Conservation (phyloP, 2,113 vertebrate species). For the Genyomyrus donnyi region DNA sequence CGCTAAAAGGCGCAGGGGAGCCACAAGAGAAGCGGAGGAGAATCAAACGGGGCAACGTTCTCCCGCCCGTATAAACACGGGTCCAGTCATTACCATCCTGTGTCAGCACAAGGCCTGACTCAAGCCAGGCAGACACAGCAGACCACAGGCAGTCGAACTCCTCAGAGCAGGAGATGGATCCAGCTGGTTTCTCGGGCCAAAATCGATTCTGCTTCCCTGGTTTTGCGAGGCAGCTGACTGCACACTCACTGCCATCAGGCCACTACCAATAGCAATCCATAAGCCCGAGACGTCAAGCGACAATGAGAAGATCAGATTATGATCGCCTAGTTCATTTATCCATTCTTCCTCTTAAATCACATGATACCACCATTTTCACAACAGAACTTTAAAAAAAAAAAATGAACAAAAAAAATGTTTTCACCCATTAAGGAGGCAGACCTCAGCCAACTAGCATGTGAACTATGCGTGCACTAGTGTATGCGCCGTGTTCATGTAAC, state of each 20-base stretch:
- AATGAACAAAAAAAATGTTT: conserved; percentile 12
- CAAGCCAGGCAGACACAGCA: not conserved
- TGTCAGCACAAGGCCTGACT: not conserved
- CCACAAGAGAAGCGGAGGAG: not conserved
- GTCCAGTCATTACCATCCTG: too few species aligned
- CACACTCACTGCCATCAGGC: conserved; percentile 20
- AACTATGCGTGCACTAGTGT: not conserved
- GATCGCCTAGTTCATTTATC: conserved; percentile 10
- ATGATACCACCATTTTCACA: conserved; percentile 24
- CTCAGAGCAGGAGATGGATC: not conserved
- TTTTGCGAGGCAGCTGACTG: not conserved
- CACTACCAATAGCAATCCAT: conserved; percentile 3
- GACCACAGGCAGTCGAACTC: not conserved
- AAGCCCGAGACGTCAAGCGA: conserved; percentile 21
- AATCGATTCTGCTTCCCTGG: not conserved
- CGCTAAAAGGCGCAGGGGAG: not conserved
- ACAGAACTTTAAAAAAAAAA: conserved; percentile 23
- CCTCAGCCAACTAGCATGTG: conserved; percentile 21
- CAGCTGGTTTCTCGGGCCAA: not conserved
- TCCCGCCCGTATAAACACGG: not conserved
- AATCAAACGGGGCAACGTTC: not conserved
- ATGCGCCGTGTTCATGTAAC: conserved; percentile 4
- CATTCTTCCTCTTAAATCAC: conserved; percentile 20
- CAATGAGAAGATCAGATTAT: conserved; percentile 25
- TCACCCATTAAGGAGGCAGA: conserved; percentile 16